Base-by-base conservation (phyloP, 1,140 invertebrate species). In the Saxidomus purpurata region DNA sequence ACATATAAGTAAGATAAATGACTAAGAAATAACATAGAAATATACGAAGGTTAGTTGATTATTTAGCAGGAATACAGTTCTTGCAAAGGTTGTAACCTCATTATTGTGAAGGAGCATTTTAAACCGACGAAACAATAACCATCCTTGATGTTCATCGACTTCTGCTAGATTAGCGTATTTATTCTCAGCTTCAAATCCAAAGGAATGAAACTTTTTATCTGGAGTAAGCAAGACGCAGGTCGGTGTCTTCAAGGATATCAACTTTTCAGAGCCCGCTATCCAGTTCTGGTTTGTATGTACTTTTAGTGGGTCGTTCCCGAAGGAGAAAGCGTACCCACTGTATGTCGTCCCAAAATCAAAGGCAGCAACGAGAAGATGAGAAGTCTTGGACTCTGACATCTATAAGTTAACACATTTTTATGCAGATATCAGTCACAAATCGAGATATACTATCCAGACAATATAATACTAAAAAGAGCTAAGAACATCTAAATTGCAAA, bases 131-230 rank as follows among this genome's bases (percentile, higher is more conserved):
- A 88, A 88, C 1, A 80, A 43, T 9, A 49, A 25, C 74, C 76
- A 88, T 8, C 47, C 63, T 9, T 63, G 17, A 43, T 79, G 59
- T 9, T 79, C 76, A 0, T 52, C 71, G 22, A 80, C 63, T 47
- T 63, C 49, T 19, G 40, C 36, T 34, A 88, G 86, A 34, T 38
- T 36, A 13, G 34, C 25, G 36, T 88, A 88, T 28, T 67, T 80
- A 36, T 63, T 55, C 34, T 88, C 86, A 47, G 86, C 86, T 69
- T 88, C 86, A 36, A 80, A 80, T 0, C 86, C 86, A 79, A 88
- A 80, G 6, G 49, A 22, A 28, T 59, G 34, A 49, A 87, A 87
- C 38, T 87, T 34, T 31, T 28, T 6, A 25, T 87, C 84, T 19
- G 43, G 67, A 61, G 17, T 40, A 43, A 84, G 17, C 43, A 84